phyloP scores from a whole-genome alignment of 1,140 invertebrate species.

The Bursaphelenchus mucronatus region DNA sequence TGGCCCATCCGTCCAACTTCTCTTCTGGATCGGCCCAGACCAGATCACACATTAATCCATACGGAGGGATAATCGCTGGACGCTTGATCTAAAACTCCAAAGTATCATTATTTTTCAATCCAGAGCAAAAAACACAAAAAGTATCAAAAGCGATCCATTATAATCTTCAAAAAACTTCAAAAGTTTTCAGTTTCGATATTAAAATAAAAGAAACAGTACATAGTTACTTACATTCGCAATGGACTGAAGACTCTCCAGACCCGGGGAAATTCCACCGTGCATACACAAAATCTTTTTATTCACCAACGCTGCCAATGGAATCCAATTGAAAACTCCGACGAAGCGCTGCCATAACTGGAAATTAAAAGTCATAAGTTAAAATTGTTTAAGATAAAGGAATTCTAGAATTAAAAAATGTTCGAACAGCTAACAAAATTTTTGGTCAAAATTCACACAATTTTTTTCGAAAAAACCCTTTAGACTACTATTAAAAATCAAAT shows the following conservation, averaged over 20 bases:
- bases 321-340: slow-evolving; percentile 30
- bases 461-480: background rate
- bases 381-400: background rate
- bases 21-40: slow-evolving; percentile 31
- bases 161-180: background rate
- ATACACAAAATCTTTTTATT: slow-evolving; percentile 27
- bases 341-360: slow-evolving; percentile 29
- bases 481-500: background rate
- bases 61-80: slow-evolving; percentile 37
- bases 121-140: background rate
- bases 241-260: slow-evolving; percentile 66
- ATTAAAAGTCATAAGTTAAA: too few species aligned
- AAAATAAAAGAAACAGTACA: slow-evolving; percentile 5
- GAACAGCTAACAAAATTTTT: background rate
- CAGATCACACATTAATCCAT: slow-evolving; percentile 28
- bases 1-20: slow-evolving; percentile 26
- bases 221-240: slow-evolving; percentile 26
- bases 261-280: slow-evolving; percentile 75
- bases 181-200: too few species aligned
- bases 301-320: slow-evolving; percentile 27
- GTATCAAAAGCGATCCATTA: background rate
- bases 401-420: too few species aligned
- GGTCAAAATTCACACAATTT: background rate
- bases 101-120: background rate
- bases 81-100: slow-evolving; percentile 28